A percentile compares a stretch with the other conserved stretches of the same genome.
phyloP scores from a whole-genome alignment of 2,113 vertebrate species.

The Trematocara nigrifrons region DNA sequence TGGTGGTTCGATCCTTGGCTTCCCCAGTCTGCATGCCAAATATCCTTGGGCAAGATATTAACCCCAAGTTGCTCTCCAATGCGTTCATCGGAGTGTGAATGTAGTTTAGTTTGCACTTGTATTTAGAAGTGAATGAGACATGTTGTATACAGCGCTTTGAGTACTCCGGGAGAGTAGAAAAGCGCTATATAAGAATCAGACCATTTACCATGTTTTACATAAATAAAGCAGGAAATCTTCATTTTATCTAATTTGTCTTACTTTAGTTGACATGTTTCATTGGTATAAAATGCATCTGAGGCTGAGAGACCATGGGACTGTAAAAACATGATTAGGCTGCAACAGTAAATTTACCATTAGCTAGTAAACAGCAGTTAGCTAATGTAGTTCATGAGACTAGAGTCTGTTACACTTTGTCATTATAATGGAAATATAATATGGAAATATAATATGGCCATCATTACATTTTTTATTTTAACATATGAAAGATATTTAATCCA shows the following conservation, averaged over 20 bases:
- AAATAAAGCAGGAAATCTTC: not conserved
- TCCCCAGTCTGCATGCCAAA: not conserved
- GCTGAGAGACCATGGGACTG: not conserved
- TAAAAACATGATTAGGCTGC: not conserved
- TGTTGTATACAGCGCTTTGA: not conserved
- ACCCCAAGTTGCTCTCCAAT: rapidly evolving
- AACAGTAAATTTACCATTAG: not conserved
- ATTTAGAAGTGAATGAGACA: not conserved
- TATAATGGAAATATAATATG: not conserved
- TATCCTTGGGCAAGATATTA: not conserved
- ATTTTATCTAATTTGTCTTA: not conserved
- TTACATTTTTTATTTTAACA: not conserved
- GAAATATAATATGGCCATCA: not conserved
- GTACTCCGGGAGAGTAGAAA: not conserved
- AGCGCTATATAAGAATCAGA: not conserved
- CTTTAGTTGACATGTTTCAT: not conserved
- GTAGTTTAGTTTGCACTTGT: not conserved
- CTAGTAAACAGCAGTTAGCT: not conserved
- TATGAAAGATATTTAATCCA: not conserved
- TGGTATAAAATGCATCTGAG: not conserved
- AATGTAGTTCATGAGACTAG: not conserved
- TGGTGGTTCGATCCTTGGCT: not conserved
- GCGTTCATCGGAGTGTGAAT: not conserved
- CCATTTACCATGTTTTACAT: not conserved
- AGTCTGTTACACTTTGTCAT: not conserved